Evolutionary conservation across 2,797 vertebrate species (phyloP).

Genomic region (Rhinophrynus dorsalis): DNA sequence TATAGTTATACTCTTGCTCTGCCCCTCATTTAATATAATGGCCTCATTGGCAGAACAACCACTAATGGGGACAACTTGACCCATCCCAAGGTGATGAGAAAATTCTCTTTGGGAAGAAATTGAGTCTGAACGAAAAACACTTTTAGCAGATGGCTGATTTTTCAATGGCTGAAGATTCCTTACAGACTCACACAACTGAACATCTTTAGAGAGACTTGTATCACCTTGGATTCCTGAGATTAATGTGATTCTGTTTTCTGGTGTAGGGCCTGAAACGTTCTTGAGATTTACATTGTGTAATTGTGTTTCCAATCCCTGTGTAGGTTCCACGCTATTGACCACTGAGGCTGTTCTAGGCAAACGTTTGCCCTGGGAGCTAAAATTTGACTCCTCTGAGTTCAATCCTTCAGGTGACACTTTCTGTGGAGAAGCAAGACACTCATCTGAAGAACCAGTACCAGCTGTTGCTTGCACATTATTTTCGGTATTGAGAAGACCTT

Average conservation of each 20-base stretch:
- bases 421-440: slow-evolving; percentile 8
- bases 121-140: too few relatives aligned
- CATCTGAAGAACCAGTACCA: not conserved
- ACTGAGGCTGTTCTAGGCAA: not conserved
- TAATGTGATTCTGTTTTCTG: not conserved
- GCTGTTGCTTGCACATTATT: slow-evolving; percentile 12
- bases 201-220: not conserved
- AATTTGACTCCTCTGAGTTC: slow-evolving; percentile 11
- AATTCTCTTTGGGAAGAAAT: slow-evolving; percentile 40
- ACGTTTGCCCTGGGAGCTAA: not conserved
- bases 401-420: not conserved
- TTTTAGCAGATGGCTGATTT: not conserved
- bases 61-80: slow-evolving; percentile 45
- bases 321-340: not conserved
- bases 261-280: not conserved
- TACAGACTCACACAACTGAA: not conserved
- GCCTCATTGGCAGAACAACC: slow-evolving; percentile 16
- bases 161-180: not conserved
- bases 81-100: slow-evolving; percentile 51
- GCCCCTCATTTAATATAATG: not conserved
- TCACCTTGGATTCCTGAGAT: not conserved
- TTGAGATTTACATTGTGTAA: not conserved
- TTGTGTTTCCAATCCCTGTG: not conserved
- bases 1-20: slow-evolving; percentile 23
- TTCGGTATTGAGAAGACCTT: slow-evolving; percentile 5